Evolutionary conservation across 2,113 vertebrate species (phyloP).

Genomic region (Albula glossodonta): DNA sequence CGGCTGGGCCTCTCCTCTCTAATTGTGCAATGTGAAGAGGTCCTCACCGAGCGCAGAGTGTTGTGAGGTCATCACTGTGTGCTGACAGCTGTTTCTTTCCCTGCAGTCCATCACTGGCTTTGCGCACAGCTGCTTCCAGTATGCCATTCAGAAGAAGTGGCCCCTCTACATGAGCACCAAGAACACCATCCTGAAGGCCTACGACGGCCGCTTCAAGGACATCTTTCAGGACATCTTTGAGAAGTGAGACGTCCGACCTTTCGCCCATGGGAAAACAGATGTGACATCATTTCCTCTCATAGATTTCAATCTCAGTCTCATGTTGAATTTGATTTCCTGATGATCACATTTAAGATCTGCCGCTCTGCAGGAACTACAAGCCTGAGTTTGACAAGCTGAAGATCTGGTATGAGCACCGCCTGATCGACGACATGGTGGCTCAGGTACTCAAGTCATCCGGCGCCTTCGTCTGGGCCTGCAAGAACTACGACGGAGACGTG

Average conservation of each 20-base stretch:
- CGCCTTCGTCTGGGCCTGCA: conserved; percentile 97
- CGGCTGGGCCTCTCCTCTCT: too few species aligned
- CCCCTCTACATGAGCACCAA: conserved; percentile 94
- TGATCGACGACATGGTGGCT: conserved; percentile 98
- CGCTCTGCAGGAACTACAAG: conserved; percentile 83
- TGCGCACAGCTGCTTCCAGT: conserved; percentile 98
- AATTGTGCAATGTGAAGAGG: too few species aligned
- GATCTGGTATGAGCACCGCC: conserved; percentile 99
- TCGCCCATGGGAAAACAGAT: too few species aligned
- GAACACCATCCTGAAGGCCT: conserved; percentile 95
- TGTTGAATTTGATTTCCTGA: too few species aligned
- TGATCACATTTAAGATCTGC: neutral
- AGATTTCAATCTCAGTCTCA: too few species aligned
- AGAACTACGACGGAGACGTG: conserved; percentile 97
- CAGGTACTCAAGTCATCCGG: conserved; percentile 93
- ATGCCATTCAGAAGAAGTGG: conserved; percentile 90
- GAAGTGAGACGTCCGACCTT: conserved; percentile 68
- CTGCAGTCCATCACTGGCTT: conserved; percentile 93
- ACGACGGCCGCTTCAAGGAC: conserved; percentile 94
- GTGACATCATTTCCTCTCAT: too few species aligned
- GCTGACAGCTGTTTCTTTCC: neutral
- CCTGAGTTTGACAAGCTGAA: conserved; percentile 92
- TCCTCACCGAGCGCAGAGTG: neutral
- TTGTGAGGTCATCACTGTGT: neutral
- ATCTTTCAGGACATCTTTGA: conserved; percentile 94